phyloP scores from a whole-genome alignment of 2,113 vertebrate genomes.

The Tylochromis polylepis region DNA sequence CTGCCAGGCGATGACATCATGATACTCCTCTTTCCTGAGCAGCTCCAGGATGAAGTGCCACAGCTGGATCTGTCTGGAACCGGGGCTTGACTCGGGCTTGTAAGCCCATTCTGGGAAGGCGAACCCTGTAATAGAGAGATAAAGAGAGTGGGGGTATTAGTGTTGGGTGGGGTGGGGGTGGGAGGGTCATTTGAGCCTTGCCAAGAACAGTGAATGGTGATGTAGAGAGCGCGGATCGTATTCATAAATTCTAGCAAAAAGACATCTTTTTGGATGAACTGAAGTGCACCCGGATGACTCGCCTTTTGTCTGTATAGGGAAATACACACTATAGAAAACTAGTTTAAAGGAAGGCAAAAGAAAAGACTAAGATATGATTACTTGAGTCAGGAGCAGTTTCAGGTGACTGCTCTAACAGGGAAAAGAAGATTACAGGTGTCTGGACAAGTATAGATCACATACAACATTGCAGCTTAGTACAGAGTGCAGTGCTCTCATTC shows the following conservation, averaged over 20 bases:
- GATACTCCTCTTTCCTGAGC: constrained; percentile 84
- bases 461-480: constrained; percentile 1
- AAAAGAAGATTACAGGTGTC: constrained; percentile 32
- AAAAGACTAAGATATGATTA: not conserved
- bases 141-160: not conserved
- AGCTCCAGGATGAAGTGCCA: constrained; percentile 92
- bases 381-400: constrained; percentile 1
- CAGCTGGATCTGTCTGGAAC: constrained; percentile 88
- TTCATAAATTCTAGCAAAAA: not conserved
- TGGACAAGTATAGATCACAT: constrained; percentile 13
- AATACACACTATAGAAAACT: not conserved
- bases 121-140: constrained; percentile 68
- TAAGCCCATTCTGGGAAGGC: constrained; percentile 92
- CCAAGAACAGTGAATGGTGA: not conserved
- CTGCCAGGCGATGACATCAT: constrained; percentile 92
- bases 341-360: not conserved
- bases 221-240: not conserved
- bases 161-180: not conserved
- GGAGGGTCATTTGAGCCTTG: not conserved
- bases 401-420: constrained; percentile 13
- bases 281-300: not conserved
- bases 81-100: constrained; percentile 86
- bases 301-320: not conserved
- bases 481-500: not conserved
- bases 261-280: not conserved